Evolutionary conservation across 1,140 invertebrate genomes (phyloP), one percentile per base, ranked within the genome.

Genomic region (Bombus waltoni): DNA sequence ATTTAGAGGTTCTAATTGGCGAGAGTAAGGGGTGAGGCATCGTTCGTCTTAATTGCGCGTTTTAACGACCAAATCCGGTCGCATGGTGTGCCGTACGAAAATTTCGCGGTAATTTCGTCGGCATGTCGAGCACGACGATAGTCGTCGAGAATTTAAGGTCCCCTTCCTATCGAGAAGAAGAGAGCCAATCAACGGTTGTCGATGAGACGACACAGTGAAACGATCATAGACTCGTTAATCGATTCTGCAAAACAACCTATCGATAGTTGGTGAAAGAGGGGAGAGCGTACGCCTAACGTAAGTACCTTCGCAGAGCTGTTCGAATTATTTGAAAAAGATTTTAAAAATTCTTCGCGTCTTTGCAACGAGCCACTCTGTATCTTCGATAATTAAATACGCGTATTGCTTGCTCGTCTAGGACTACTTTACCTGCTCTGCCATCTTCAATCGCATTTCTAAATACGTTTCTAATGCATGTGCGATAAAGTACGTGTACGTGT

Each of bases 41-140:
- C 80, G 80, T 71, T 76, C 62, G 80, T 62, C 57, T 86, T 86
- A 86, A 86, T 86, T 86, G 65, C 84, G 25, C 53, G 80, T 73
- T 62, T 86, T 86, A 82, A 82, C 80, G 84, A 86, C 79, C 84
- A 38, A 47, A 40, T 11, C 32, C 70, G 11, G 59, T 62, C 44
- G 66, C 76, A 44, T 53, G 57, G 40, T 44, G n/a, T 44, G 80
- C 82, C 72, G 77, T 65, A 71, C 72, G 84, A 82, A 86, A 86
- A 86, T 86, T 76, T 80, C 72, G n/a, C 44, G 65, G 84, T 86
- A 86, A 86, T 86, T 86, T 73, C 84, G 59, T 62, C 79, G 57
- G 47, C 35, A 71, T 11, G 77, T 53, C 47, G 77, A 42, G 57
- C 47, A 35, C 44, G 84, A 81, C 65, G 84, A 81, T 86, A 42